Evolutionary conservation across 2,888 invertebrate species (phyloP).

Genomic region (Brachypalpus laphriformis): DNA sequence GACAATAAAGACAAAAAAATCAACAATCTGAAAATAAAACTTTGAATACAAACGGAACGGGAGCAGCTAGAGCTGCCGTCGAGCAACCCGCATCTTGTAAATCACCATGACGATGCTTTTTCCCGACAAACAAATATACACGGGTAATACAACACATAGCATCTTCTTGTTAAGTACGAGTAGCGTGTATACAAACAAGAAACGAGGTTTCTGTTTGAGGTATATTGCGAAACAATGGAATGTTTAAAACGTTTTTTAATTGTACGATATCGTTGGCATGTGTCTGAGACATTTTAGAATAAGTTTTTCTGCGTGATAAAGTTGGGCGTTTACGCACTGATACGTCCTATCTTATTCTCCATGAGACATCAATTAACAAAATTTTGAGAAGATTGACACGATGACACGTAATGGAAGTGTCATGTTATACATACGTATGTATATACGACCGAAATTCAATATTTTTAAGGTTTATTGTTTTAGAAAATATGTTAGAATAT

Average conservation of each 20-base stretch:
- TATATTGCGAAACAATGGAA: slow-evolving; percentile 54
- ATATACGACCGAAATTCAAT: not conserved
- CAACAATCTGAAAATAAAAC: slow-evolving; percentile 53
- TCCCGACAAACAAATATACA: not conserved
- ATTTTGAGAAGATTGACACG: not conserved
- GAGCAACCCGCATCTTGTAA: slow-evolving; percentile 45
- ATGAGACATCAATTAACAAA: not conserved
- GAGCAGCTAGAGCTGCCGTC: slow-evolving; percentile 8
- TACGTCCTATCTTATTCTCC: not conserved
- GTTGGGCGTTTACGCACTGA: not conserved
- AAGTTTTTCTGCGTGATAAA: not conserved
- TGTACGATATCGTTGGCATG: slow-evolving; percentile 18
- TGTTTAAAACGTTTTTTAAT: slow-evolving; percentile 35
- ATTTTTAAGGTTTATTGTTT: slow-evolving; percentile 12
- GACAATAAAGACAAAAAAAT: slow-evolving; percentile 10
- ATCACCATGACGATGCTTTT: slow-evolving; percentile 38
- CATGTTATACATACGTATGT: too few relatives aligned
- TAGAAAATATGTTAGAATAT: not conserved
- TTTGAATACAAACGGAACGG: slow-evolving; percentile 30
- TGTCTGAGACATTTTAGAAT: slow-evolving; percentile 37
- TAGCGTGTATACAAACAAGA: not conserved
- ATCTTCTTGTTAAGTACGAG: slow-evolving; percentile 5
- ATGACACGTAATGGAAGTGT: not conserved
- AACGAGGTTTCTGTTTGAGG: slow-evolving; percentile 10
- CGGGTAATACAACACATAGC: slow-evolving; percentile 6